These are phyloP conservation scores for Sebastes cheni DNA, from an alignment of 2,797 vertebrate species.

Conservation along the genomic window DNA sequence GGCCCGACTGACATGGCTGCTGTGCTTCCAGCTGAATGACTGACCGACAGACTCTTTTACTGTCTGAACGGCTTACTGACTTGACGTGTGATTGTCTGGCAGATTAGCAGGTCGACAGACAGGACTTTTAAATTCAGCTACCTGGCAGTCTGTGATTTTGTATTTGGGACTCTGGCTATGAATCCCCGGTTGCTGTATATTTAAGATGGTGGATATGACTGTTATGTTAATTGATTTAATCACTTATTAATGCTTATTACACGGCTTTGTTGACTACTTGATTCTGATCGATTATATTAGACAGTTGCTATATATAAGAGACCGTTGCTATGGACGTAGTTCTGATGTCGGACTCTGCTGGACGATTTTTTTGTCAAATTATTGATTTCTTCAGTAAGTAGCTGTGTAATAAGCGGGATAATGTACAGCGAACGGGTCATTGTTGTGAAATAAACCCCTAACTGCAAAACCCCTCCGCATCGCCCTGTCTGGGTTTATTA, in stretches of 20 bases:
- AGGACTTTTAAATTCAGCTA: not conserved
- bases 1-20: not conserved
- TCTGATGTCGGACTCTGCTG: no score
- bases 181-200: not conserved
- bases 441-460: no score
- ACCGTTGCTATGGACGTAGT: no score
- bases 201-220: not conserved
- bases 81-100: not conserved
- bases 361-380: no score
- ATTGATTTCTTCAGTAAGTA: no score
- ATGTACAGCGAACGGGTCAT: no score
- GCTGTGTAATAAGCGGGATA: no score
- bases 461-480: no score
- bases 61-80: not conserved
- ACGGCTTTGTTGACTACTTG: no score
- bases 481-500: no score
- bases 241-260: not conserved
- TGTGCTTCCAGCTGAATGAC: constrained; percentile 1
- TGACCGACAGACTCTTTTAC: not conserved
- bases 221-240: not conserved
- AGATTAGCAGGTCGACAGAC: constrained; percentile 13
- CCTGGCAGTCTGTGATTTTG: not conserved
- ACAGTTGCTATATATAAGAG: no score
- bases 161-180: not conserved
- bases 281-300: no score